phyloP scores from a whole-genome alignment of 2,797 vertebrate genomes.

The Pelodytes ibericus region DNA sequence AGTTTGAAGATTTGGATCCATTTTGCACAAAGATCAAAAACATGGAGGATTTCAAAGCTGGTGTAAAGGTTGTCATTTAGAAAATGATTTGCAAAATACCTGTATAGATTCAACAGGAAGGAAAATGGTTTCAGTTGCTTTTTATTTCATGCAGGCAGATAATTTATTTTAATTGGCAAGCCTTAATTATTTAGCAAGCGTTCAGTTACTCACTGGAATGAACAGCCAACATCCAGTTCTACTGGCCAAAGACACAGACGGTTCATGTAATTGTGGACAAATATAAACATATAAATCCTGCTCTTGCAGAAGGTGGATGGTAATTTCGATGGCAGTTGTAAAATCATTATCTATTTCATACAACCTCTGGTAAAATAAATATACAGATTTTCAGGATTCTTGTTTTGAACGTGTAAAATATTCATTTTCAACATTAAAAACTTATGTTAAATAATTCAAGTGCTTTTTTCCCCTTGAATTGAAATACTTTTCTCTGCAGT shows the following conservation, averaged over 20 bases:
- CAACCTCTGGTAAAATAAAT: not conserved
- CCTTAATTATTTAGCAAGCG: slow-evolving; percentile 32
- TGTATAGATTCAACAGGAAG: slow-evolving; percentile 3
- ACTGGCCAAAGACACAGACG: slow-evolving; percentile 32
- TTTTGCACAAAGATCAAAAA: too few relatives aligned
- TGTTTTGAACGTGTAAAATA: not conserved
- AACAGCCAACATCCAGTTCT: slow-evolving; percentile 23
- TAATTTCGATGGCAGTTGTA: not conserved
- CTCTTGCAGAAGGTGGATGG: not conserved
- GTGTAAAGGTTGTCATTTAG: slow-evolving; percentile 1
- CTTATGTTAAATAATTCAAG: not conserved
- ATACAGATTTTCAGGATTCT: not conserved
- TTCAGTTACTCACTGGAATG: slow-evolving; percentile 27
- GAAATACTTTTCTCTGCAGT: not conserved
- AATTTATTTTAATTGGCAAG: slow-evolving; percentile 30
- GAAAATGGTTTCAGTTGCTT: slow-evolving; percentile 15
- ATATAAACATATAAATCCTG: slow-evolving; percentile 29
- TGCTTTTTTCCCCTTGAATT: not conserved
- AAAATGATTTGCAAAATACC: slow-evolving; percentile 25
- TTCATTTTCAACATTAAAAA: not conserved
- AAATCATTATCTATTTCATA: not conserved
- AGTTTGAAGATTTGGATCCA: too few relatives aligned
- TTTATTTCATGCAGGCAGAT: slow-evolving; percentile 22
- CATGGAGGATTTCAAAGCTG: not conserved
- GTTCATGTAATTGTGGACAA: slow-evolving; percentile 31